These are phyloP conservation scores for Subacronicta megacephala DNA, from an alignment of 2,888 invertebrate genomes.

Conservation along the genomic window DNA sequence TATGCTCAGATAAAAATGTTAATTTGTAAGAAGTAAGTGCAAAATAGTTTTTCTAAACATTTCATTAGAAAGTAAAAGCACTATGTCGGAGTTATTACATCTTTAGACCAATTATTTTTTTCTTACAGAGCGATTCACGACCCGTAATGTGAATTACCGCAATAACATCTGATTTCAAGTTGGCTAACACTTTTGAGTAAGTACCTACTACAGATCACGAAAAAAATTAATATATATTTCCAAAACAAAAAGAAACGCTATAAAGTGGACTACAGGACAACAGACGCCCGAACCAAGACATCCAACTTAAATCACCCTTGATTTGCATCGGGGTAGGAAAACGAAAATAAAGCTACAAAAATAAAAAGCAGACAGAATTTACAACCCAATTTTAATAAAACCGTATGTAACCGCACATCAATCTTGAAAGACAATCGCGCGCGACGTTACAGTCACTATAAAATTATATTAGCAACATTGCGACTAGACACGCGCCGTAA, in stretches of 20 bases:
- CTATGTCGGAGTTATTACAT: conserved; percentile 3
- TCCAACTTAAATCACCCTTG: neutral
- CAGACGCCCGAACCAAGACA: neutral
- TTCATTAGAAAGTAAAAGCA: conserved; percentile 38
- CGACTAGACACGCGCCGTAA: conserved; percentile 52
- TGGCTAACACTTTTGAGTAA: too few relatives aligned
- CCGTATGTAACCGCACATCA: conserved; percentile 44
- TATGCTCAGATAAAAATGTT: conserved; percentile 37
- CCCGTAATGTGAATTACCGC: too few relatives aligned
- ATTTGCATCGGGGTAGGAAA: neutral
- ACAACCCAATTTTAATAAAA: conserved; percentile 51
- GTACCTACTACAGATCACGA: too few relatives aligned
- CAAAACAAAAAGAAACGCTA: too few relatives aligned
- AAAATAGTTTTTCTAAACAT: conserved; percentile 9
- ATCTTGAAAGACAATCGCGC: conserved; percentile 51
- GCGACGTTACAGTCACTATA: conserved; percentile 47
- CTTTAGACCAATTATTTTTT: conserved; percentile 1
- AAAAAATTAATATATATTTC: too few relatives aligned
- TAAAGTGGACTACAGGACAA: neutral
- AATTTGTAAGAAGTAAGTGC: conserved; percentile 26
- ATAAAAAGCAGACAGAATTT: conserved; percentile 40
- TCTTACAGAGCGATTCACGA: too few relatives aligned
- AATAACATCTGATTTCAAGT: too few relatives aligned
- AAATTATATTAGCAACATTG: conserved; percentile 56
- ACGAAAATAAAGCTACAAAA: conserved; percentile 27